Percentiles rank a stretch among this genome's conserved stretches.
phyloP scores from a whole-genome alignment of 2,113 vertebrate species.

The Sylvia atricapilla region DNA sequence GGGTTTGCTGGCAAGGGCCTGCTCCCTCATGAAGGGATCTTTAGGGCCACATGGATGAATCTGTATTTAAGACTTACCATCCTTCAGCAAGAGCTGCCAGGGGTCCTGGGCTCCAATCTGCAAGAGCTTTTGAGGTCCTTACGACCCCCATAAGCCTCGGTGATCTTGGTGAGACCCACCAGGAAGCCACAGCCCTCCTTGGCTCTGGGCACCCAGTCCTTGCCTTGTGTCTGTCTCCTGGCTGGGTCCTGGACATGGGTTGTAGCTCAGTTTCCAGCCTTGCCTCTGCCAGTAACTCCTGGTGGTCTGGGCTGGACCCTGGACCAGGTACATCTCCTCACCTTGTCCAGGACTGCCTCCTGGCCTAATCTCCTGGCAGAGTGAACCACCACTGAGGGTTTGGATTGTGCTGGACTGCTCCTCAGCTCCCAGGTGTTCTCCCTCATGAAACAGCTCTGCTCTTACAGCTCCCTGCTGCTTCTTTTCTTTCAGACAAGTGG shows the following conservation, averaged over 20 bases:
- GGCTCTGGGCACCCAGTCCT: not conserved
- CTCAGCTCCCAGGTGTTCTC: not conserved
- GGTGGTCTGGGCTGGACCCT: not conserved
- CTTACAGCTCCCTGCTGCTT: not conserved
- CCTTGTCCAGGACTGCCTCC: not conserved
- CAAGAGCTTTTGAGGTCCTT: not conserved
- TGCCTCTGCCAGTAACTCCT: not conserved
- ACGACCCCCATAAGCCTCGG: accelerated
- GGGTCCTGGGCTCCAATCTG: not conserved
- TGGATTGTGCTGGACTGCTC: not conserved
- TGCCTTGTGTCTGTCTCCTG: not conserved
- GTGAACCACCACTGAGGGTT: not conserved
- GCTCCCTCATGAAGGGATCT: not conserved
- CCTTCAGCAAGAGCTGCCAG: not conserved
- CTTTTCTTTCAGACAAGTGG: not conserved
- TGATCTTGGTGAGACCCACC: accelerated
- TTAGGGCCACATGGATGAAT: not conserved
- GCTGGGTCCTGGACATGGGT: not conserved
- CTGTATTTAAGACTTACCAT: not conserved
- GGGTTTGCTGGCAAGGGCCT: not conserved
- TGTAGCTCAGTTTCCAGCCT: not conserved
- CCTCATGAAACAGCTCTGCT: not conserved
- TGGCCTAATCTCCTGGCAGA: not conserved
- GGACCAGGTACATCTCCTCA: not conserved
- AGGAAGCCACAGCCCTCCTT: not conserved